These are phyloP conservation scores for Cynocephalus volans DNA, from an alignment of 2,113 vertebrate species.

Conservation along the genomic window DNA sequence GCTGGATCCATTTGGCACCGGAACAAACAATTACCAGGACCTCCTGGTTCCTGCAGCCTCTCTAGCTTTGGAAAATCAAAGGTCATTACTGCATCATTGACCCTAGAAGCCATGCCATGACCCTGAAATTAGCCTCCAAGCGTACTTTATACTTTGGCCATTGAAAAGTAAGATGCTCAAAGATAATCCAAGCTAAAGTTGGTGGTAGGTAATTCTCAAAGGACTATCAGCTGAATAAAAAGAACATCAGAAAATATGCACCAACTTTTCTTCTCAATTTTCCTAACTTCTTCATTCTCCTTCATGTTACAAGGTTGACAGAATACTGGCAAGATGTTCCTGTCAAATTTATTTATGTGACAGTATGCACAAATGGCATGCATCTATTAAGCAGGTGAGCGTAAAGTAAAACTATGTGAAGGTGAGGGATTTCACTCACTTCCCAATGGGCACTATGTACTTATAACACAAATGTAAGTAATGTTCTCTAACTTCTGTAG, in stretches of 20 bases:
- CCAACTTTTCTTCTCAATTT: fast-evolving
- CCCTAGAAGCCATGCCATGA: neutral
- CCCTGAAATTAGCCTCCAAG: neutral
- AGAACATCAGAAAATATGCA: neutral
- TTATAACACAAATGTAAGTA: no score
- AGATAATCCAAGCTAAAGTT: neutral
- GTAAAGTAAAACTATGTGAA: fast-evolving
- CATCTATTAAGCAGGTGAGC: no score
- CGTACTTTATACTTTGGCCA: neutral
- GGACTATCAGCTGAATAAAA: neutral
- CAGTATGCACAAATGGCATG: fast-evolving
- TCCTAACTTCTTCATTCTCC: neutral
- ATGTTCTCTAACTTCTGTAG: neutral
- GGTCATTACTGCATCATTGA: neutral
- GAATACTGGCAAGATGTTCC: neutral
- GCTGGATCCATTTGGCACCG: conserved; percentile 57
- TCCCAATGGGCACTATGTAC: fast-evolving
- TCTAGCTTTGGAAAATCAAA: neutral
- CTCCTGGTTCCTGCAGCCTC: neutral
- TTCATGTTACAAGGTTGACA: fast-evolving
- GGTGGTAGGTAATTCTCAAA: neutral
- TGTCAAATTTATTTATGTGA: neutral
- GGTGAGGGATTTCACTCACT: neutral
- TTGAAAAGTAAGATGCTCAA: neutral
- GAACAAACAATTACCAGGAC: conserved; percentile 43